Percentiles rank a stretch among this genome's conserved stretches.
Conservation (phyloP, 2,113 vertebrate species). For the Merops nubicus region DNA sequence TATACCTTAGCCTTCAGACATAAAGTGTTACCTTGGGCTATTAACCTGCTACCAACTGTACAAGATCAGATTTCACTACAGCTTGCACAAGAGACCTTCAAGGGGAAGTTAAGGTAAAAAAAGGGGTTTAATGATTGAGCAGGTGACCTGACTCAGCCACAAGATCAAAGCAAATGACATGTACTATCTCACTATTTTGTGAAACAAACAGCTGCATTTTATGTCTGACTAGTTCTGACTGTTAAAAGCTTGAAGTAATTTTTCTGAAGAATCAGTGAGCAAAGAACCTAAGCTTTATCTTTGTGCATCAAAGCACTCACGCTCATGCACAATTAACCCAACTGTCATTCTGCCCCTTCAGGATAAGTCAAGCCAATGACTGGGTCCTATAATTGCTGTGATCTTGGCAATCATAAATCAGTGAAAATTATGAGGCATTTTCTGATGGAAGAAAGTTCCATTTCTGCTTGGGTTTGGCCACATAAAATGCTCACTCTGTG, state of each 20-base stretch:
- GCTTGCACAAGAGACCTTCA: not conserved
- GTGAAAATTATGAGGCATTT: not conserved
- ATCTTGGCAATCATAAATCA: not conserved
- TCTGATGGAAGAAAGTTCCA: not conserved
- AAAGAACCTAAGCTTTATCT: not conserved
- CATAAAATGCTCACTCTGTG: not conserved
- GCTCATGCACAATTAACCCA: not conserved
- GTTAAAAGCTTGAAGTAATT: not conserved
- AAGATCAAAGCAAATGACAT: not conserved
- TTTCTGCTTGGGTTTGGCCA: not conserved
- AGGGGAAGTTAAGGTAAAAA: not conserved
- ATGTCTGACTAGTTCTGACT: not conserved
- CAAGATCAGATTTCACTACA: slow-evolving; percentile 1
- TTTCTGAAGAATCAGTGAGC: not conserved
- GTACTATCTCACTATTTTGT: not conserved
- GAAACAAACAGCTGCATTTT: not conserved
- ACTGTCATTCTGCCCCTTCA: not conserved
- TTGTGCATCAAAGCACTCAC: not conserved
- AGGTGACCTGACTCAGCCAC: not conserved
- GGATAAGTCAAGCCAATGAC: not conserved
- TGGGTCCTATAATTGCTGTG: not conserved
- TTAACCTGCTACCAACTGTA: not conserved
- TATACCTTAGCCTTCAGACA: not conserved
- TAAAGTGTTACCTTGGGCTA: not conserved
- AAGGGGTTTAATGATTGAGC: not conserved